These are phyloP conservation scores for Tuta absoluta DNA, from an alignment of 2,888 invertebrate genomes.

Conservation along the genomic window DNA sequence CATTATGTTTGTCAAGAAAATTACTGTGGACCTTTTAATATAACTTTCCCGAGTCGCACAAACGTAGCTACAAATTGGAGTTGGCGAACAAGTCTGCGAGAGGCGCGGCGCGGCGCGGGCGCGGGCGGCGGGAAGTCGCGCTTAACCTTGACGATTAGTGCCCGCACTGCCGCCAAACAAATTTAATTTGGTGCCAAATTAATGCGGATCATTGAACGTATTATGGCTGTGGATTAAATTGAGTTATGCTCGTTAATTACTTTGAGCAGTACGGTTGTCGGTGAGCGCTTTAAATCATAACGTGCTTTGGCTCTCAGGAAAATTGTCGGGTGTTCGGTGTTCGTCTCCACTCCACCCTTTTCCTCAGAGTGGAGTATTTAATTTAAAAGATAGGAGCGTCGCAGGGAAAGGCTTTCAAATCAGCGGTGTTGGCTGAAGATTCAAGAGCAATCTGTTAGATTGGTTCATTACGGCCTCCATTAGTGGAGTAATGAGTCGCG, in stretches of 20 bases:
- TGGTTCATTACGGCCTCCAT: conserved; percentile 79
- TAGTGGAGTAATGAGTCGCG: conserved; percentile 79
- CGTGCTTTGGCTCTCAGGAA: conserved; percentile 23
- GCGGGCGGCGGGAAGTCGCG: conserved; percentile 47
- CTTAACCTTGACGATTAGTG: conserved; percentile 68
- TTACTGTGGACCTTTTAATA: conserved; percentile 81
- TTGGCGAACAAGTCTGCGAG: conserved; percentile 63
- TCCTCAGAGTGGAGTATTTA: conserved; percentile 51
- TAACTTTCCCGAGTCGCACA: conserved; percentile 72
- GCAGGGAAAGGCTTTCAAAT: conserved; percentile 70
- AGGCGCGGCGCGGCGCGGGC: conserved; percentile 25
- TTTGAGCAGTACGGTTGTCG: conserved; percentile 17
- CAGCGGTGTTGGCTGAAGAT: conserved; percentile 73
- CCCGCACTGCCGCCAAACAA: conserved; percentile 63
- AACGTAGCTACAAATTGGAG: conserved; percentile 72
- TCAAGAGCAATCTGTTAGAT: conserved; percentile 80
- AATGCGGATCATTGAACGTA: conserved; percentile 60
- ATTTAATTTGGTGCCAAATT: conserved; percentile 67
- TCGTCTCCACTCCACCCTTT: conserved; percentile 24
- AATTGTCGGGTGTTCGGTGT: conserved; percentile 2
- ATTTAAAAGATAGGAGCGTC: conserved; percentile 62
- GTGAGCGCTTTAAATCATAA: conserved; percentile 21
- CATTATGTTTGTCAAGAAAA: conserved; percentile 78
- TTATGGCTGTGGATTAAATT: conserved; percentile 41
- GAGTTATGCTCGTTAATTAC: conserved; percentile 39